Evolutionary conservation across 2,888 invertebrate species (phyloP).

Genomic region (Coelopa pilipes): DNA sequence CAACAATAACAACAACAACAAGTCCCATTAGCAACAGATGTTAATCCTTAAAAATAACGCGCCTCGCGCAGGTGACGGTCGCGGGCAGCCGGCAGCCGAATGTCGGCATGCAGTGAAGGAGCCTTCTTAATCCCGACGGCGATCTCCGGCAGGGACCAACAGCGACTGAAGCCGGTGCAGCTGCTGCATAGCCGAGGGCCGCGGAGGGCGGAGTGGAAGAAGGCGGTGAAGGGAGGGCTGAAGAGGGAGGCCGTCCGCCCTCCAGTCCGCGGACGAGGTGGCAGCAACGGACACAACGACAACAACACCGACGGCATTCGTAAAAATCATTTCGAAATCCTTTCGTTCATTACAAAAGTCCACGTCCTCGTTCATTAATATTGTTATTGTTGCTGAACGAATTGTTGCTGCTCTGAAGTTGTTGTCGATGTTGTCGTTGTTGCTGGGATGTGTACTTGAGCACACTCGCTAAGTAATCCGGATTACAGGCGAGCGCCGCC

Average conservation of each 20-base stretch:
- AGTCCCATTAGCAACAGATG: conserved; percentile 17
- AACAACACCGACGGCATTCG: not conserved
- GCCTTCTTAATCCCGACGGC: too few relatives aligned
- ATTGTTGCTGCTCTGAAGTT: not conserved
- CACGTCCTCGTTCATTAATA: conserved; percentile 1
- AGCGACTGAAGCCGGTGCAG: not conserved
- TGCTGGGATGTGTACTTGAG: conserved; percentile 1
- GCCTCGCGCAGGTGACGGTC: too few relatives aligned
- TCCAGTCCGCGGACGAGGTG: not conserved
- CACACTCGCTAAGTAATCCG: conserved; percentile 20
- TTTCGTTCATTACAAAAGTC: conserved; percentile 6
- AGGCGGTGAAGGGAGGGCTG: not conserved
- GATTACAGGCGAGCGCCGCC: conserved; percentile 18
- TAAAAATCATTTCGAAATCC: conserved; percentile 13
- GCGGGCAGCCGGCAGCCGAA: too few relatives aligned
- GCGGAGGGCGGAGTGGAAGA: too few relatives aligned
- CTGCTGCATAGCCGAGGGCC: not conserved
- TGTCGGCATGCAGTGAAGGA: too few relatives aligned
- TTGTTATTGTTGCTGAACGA: not conserved
- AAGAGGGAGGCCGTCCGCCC: not conserved
- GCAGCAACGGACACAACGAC: not conserved
- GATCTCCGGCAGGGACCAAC: too few relatives aligned
- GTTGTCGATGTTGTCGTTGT: not conserved
- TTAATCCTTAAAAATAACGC: conserved; percentile 17
- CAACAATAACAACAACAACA: too few relatives aligned